These are phyloP conservation scores for Chrysochloris asiatica DNA, from an alignment of 2,113 vertebrate genomes.

Conservation along the genomic window DNA sequence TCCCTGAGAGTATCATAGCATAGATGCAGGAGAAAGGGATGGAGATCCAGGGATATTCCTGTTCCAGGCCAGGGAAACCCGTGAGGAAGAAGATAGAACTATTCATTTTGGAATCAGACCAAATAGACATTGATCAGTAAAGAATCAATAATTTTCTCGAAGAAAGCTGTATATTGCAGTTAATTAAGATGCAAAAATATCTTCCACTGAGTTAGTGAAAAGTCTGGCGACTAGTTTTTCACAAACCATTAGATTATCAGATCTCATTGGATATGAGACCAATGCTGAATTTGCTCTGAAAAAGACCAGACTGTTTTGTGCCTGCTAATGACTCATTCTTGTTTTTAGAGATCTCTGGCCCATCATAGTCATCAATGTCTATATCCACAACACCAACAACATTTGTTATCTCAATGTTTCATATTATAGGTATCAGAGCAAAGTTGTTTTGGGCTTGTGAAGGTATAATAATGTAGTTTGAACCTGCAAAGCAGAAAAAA, in stretches of 20 bases:
- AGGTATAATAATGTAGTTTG: neutral
- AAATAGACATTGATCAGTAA: neutral
- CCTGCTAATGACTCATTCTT: neutral
- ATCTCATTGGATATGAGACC: neutral
- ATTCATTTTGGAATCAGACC: neutral
- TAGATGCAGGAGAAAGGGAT: conserved; percentile 48
- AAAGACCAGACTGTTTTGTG: neutral
- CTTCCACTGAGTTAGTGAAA: neutral
- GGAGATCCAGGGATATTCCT: neutral
- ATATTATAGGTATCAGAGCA: neutral
- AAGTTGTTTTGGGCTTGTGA: neutral
- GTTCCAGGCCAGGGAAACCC: neutral
- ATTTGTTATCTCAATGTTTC: neutral
- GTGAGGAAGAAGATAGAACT: neutral
- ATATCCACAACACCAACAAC: neutral
- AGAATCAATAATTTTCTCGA: neutral
- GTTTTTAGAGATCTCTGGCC: neutral
- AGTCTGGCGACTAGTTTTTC: neutral
- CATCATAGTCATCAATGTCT: neutral
- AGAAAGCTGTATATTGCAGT: neutral
- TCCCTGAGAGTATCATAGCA: neutral
- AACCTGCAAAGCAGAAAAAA: neutral
- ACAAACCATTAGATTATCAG: neutral
- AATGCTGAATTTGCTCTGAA: neutral
- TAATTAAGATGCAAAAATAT: neutral